A percentile compares a stretch with the other conserved stretches of the same genome.
Conservation (phyloP, 2,888 invertebrate genomes). For the Drosophila pegasa region DNA sequence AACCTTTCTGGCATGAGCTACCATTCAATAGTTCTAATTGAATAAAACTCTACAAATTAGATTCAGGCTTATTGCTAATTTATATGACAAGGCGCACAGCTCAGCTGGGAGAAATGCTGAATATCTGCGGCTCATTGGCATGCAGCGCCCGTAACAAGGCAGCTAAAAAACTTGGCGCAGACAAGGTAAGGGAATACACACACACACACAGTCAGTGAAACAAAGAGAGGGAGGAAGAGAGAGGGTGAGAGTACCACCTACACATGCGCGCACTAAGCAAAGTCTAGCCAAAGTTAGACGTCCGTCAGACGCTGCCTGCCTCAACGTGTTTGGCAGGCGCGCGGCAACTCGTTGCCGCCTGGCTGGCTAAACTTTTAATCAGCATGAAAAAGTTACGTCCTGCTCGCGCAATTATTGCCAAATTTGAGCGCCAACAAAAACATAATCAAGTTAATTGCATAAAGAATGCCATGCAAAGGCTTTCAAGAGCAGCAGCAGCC, state of each 20-base stretch:
- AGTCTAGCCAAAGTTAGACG: conserved; percentile 71
- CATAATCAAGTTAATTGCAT: conserved; percentile 79
- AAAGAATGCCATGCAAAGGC: conserved; percentile 56
- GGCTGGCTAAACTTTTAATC: conserved; percentile 68
- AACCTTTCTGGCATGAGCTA: neutral
- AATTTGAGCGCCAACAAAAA: conserved; percentile 70
- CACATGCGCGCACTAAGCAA: conserved; percentile 43
- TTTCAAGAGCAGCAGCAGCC: conserved; percentile 23
- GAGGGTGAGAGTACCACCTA: neutral
- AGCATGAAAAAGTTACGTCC: conserved; percentile 52
- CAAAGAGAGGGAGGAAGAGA: neutral
- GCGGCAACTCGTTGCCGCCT: conserved; percentile 46
- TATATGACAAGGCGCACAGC: conserved; percentile 23
- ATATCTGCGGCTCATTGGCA: conserved; percentile 39
- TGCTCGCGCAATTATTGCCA: conserved; percentile 63
- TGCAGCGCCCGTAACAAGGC: conserved; percentile 29
- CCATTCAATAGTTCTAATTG: conserved; percentile 28
- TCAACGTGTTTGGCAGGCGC: conserved; percentile 51
- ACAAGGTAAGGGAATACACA: conserved; percentile 24
- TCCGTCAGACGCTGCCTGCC: conserved; percentile 62
- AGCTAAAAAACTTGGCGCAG: conserved; percentile 15
- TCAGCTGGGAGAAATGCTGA: conserved; percentile 32
- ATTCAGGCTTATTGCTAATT: conserved; percentile 30
- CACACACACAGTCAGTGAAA: neutral
- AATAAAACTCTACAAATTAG: conserved; percentile 23